A percentile compares a stretch with the other conserved stretches of the same genome.
Conservation (phyloP, 2,888 invertebrate species). For the Chaitophorus viminalis region DNA sequence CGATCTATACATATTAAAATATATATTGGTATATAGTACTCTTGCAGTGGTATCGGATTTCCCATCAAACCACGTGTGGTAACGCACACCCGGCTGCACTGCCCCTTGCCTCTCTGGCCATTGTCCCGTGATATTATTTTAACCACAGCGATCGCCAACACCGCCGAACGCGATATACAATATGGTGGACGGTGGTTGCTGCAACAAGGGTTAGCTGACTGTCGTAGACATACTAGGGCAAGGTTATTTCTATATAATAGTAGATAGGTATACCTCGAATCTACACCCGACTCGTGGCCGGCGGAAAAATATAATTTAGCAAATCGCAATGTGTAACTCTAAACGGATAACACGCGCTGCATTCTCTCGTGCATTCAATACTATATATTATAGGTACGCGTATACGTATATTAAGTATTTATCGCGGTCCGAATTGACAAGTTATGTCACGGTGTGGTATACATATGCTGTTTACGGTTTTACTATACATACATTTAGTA, state of each 20-base stretch:
- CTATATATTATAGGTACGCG: background rate
- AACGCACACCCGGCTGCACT: background rate
- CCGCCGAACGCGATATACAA: background rate
- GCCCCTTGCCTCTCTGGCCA: background rate
- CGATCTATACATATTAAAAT: background rate
- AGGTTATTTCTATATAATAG: background rate
- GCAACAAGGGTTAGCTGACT: background rate
- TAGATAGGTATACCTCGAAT: too few species aligned
- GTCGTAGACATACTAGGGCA: background rate
- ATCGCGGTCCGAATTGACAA: background rate
- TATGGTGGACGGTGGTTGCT: background rate
- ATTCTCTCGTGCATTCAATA: background rate
- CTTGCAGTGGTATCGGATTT: conserved; percentile 32
- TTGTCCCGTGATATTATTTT: background rate
- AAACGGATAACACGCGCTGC: too few species aligned
- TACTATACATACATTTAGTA: background rate
- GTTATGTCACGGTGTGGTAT: conserved; percentile 1
- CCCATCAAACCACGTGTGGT: conserved; percentile 9
- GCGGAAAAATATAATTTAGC: background rate
- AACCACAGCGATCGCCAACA: background rate
- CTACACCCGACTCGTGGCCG: background rate
- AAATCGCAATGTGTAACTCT: too few species aligned
- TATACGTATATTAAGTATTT: background rate
- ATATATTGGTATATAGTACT: background rate
- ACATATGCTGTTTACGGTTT: background rate